Evolutionary conservation across 2,888 invertebrate genomes (phyloP), one percentile per base, ranked within the genome.

Genomic region (Apoderus coryli): DNA sequence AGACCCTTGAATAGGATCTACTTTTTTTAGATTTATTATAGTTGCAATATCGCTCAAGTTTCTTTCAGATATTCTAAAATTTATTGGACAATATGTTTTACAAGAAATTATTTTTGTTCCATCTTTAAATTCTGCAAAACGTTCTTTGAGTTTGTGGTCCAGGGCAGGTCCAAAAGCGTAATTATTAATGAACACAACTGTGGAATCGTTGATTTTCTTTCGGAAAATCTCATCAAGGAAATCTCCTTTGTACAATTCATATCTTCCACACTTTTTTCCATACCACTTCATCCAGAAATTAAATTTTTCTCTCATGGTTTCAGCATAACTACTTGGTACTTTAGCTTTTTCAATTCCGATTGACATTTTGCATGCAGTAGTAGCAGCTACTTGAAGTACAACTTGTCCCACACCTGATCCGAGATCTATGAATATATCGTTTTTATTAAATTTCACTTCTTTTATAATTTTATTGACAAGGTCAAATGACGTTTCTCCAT

Each of bases 221-320:
- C 39, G 22, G 16, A 34, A 29, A 22, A n/a, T 7, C 10, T 39
- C 39, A 16, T 37, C 37, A 25, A 39, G 37, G 29, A 39, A 39
- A 13, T 39, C 39, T 3, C 35, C 39, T 22, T 32, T 37, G 7
- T 27, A 12, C 11, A 39, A 31, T 29, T 39, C 24, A 22, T 33
- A 39, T 10, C 12, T 5, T 3, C 35, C 37, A 25, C 25, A 35
- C 10, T 27, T 24, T 24, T 39, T 39, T 2, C 39, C 39, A 23
- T 37, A 39, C 39, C 39, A 39, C 11, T 37, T 35, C 39, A 39
- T 37, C 39, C 39, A 39, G 25, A 39, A 39, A n/a, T 35, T 37
- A 15, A 39, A 39, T 13, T 33, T 32, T 7, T 22, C 24, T 13
- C 32, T 31, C 39, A 39, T 39, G 5, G 28, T 33, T 32, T 35